Conservation (phyloP, 2,113 vertebrate genomes). For the Tinamus guttatus region DNA sequence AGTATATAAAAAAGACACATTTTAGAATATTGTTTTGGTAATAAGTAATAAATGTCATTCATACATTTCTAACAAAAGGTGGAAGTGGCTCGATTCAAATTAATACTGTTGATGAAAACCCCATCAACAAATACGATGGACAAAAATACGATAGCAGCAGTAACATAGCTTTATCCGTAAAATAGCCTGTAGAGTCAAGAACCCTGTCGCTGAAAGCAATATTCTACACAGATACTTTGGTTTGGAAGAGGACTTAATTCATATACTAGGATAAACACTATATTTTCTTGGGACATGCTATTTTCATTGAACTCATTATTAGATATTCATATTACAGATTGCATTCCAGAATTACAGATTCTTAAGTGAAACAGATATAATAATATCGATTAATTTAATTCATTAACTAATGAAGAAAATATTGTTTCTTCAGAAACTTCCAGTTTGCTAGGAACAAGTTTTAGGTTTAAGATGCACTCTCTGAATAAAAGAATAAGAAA, state of each 20-base stretch:
- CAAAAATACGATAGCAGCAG: not conserved
- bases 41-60: not conserved
- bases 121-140: not conserved
- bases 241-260: not conserved
- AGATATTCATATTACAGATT: not conserved
- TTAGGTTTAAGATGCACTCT: not conserved
- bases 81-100: not conserved
- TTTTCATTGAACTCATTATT: not conserved
- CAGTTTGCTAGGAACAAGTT: not conserved
- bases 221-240: not conserved
- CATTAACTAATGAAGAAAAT: not conserved
- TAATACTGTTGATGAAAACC: not conserved
- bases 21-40: not conserved
- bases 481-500: not conserved
- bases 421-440: not conserved
- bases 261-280: not conserved
- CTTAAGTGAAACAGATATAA: not conserved
- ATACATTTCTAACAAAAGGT: not conserved
- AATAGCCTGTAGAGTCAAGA: not conserved
- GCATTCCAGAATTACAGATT: not conserved
- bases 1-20: not conserved
- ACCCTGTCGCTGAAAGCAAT: not conserved
- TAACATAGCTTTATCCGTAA: not conserved
- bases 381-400: not conserved
- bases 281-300: not conserved